Conservation (phyloP, 23 tunicate genomes). For the Aplidium turbinatum region DNA sequence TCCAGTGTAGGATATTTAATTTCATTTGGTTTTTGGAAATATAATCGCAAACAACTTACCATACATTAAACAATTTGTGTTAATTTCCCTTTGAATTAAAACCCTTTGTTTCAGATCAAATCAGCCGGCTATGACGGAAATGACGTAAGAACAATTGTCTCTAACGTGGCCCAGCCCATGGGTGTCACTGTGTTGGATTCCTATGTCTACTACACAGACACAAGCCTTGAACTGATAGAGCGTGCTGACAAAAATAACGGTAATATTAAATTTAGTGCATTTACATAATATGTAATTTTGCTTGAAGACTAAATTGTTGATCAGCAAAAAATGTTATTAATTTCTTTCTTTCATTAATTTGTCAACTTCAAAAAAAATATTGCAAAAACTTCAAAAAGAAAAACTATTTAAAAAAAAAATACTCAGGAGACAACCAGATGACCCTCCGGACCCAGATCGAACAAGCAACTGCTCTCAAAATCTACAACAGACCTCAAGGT, state of each 20-base stretch:
- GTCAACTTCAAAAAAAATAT: too few relatives aligned
- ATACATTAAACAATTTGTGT: too few relatives aligned
- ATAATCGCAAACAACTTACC: too few relatives aligned
- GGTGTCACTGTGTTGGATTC: conserved; percentile 58
- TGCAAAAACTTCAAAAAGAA: too few relatives aligned
- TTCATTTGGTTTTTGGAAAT: too few relatives aligned
- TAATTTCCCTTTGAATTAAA: not conserved
- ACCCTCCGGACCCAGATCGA: conserved; percentile 41
- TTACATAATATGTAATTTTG: not conserved
- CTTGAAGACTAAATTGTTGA: not conserved
- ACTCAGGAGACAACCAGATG: conserved; percentile 49
- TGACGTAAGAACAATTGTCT: conserved; percentile 33
- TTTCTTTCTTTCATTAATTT: not conserved
- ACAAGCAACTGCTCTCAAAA: conserved; percentile 56
- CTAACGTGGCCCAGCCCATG: conserved; percentile 60
- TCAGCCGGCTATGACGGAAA: conserved; percentile 47
- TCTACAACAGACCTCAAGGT: conserved; percentile 54
- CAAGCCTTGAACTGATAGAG: conserved; percentile 65
- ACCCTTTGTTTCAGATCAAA: conserved; percentile 45
- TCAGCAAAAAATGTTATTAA: not conserved
- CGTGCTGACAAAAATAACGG: conserved; percentile 59
- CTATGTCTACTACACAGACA: conserved; percentile 76
- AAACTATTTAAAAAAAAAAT: too few relatives aligned
- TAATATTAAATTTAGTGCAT: conserved; percentile 4
- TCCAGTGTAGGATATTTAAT: too few relatives aligned